Evolutionary conservation across 2,113 vertebrate genomes (phyloP), one percentile per base, ranked within the genome.

Genomic region (Eclectus roratus): DNA sequence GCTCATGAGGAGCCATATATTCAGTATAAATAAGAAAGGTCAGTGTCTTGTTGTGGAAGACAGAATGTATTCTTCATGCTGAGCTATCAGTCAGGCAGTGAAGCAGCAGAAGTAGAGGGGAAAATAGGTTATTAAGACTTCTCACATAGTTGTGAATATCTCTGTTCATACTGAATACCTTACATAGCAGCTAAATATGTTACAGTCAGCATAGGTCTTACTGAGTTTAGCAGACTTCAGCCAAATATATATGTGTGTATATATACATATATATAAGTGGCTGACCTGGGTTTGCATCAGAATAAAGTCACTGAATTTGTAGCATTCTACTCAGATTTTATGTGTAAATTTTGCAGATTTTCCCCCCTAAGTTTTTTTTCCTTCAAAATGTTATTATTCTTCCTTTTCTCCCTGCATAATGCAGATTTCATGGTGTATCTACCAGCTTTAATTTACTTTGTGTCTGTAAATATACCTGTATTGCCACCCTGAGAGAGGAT

Each of bases 111-210:
- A 88, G 56, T 18, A 46, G 39, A 50, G 71, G 24, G 28, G 55
- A 27, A 80, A 93, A 44, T 31, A 25, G 7, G 2, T 1, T 3
- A 18, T n/a, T 46, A 39, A 80, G 43, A 31, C 24, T 68, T 61
- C 53, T 81, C 1, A 0, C 25, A 1, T 17, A 66, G 70, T 78
- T 93, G 28, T 71, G 55, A 43, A 7, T 70, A 31, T 88, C 66
- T 35, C 13, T 71, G 9, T 89, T 60, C 69, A 31, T 72, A 41
- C 31, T 18, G 46, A 70, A 27, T 47, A 41, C 33, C 23, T 71
- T 33, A 25, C 0, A 0, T 13, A 12, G 80, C 21, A 69, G 37
- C 31, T 72, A 65, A 41, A n/a, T 7, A 1, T 39, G 37, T 63
- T 35, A 37, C 13, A 41, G 61, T 68, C 60, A 81, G 31, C 17